phyloP scores from a whole-genome alignment of 2,888 invertebrate genomes.

The Harmothoe impar region DNA sequence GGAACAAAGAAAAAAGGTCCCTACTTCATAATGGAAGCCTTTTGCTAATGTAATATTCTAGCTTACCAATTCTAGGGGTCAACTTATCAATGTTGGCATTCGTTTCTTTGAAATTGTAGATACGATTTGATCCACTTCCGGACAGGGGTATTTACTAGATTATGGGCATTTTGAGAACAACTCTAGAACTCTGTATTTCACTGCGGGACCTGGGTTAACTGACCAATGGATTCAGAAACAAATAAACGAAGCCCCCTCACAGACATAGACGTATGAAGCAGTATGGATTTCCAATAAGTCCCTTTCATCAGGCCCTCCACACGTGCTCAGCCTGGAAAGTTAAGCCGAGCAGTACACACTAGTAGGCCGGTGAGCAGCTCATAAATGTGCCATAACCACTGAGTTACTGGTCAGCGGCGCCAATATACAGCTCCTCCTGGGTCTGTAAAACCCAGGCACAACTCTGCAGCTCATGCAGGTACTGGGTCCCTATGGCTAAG shows the following conservation, averaged over 20 bases:
- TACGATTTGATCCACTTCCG: no score
- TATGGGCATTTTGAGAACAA: no score
- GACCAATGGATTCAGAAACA: neutral
- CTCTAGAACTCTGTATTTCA: no score
- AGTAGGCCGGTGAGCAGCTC: neutral
- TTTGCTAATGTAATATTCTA: no score
- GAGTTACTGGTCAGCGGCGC: neutral
- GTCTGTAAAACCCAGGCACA: neutral
- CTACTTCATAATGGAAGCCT: no score
- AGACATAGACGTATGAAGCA: neutral
- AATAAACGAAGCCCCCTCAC: neutral
- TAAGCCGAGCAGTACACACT: neutral
- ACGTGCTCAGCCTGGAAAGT: neutral
- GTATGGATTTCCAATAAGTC: constrained; percentile 23
- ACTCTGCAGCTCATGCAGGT: neutral
- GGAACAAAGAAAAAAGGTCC: no score
- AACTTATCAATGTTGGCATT: no score
- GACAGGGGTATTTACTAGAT: no score
- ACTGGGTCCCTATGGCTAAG: neutral
- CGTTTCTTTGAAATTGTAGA: no score
- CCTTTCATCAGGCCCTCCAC: neutral
- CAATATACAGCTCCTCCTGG: neutral
- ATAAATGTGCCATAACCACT: neutral
- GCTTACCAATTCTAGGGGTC: no score
- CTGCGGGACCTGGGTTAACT: no score